Conservation (phyloP, 2,113 vertebrate species). For the Ceyx melanurus region DNA sequence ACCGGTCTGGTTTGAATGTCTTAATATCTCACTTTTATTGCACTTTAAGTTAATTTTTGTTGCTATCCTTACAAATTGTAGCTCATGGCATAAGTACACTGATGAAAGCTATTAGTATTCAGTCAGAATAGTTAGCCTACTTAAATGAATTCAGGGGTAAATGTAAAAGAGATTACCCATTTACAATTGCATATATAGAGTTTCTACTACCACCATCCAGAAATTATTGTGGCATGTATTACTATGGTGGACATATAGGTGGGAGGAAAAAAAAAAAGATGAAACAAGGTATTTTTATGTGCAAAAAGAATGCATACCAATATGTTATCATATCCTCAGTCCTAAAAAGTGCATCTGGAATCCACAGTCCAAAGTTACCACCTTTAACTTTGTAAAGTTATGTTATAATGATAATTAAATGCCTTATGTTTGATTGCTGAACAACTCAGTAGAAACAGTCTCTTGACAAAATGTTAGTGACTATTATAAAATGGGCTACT, state of each 20-base stretch:
- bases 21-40: not conserved
- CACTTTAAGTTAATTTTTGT: not conserved
- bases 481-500: not conserved
- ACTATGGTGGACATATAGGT: not conserved
- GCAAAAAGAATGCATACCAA: not conserved
- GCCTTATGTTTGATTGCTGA: not conserved
- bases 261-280: fast-evolving
- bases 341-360: not conserved
- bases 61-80: not conserved
- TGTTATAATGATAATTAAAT: not conserved
- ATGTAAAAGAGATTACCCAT: not conserved
- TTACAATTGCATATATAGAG: not conserved
- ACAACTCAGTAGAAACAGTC: not conserved
- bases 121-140: not conserved
- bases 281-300: not conserved
- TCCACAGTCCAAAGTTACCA: not conserved
- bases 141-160: not conserved
- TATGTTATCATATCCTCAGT: not conserved
- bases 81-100: not conserved
- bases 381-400: not conserved
- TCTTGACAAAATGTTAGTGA: not conserved
- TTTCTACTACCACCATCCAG: not conserved
- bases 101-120: not conserved
- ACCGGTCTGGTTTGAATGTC: not conserved
- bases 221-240: not conserved